Conservation (phyloP, 1,140 invertebrate genomes). For the Drosophila santomea region DNA sequence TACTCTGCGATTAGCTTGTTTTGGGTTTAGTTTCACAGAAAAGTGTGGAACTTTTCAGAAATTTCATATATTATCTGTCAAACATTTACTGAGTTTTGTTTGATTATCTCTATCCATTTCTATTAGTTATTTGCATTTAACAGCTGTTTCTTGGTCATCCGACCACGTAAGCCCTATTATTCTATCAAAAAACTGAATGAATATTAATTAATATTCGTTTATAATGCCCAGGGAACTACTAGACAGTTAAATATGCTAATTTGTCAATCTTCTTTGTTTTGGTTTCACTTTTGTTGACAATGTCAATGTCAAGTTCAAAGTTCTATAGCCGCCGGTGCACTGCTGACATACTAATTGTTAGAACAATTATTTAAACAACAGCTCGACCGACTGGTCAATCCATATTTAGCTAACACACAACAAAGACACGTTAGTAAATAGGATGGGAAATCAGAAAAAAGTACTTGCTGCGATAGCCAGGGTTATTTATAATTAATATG, state of each 20-base stretch:
- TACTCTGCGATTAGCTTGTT: slow-evolving; percentile 11
- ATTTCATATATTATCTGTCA: background rate
- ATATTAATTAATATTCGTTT: too few relatives aligned
- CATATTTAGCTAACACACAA: slow-evolving; percentile 16
- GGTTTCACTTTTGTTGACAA: slow-evolving; percentile 38
- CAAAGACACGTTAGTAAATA: slow-evolving; percentile 6
- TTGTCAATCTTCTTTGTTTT: slow-evolving; percentile 31
- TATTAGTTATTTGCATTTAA: slow-evolving; percentile 12
- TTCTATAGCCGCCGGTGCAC: slow-evolving; percentile 13
- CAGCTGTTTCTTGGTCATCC: slow-evolving; percentile 5
- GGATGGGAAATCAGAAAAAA: slow-evolving; percentile 11
- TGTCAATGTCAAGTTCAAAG: slow-evolving; percentile 70
- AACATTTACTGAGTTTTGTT: background rate
- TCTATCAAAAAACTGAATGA: background rate
- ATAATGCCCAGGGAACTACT: background rate
- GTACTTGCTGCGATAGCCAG: slow-evolving; percentile 7
- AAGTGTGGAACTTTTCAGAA: too few relatives aligned
- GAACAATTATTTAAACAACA: slow-evolving; percentile 29
- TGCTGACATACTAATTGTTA: slow-evolving; percentile 55
- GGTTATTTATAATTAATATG: slow-evolving; percentile 45
- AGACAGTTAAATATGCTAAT: slow-evolving; percentile 47
- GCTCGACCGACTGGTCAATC: slow-evolving; percentile 8
- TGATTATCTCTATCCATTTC: background rate
- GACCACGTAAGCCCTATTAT: background rate
- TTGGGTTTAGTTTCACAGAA: background rate